A percentile compares a stretch with the other conserved stretches of the same genome.
Evolutionary conservation across 1,140 invertebrate genomes (phyloP).

Genomic region (Aphidius gifuensis): DNA sequence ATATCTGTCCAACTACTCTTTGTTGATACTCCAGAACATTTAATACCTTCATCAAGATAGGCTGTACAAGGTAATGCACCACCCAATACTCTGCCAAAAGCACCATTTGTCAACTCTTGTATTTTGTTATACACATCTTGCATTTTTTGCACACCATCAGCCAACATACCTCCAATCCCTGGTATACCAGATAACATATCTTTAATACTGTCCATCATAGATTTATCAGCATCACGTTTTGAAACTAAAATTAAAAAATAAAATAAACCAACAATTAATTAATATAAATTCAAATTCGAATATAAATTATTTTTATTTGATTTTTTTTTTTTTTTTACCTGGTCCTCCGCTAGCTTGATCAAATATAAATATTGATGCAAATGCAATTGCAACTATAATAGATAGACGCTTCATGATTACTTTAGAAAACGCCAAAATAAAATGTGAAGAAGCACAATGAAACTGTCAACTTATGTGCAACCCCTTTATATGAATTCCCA

Average conservation of each 20-base stretch:
- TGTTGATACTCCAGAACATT: constrained; percentile 15
- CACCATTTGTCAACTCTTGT: constrained; percentile 21
- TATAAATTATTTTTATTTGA: not conserved
- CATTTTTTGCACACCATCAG: no score
- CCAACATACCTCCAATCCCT: constrained; percentile 13
- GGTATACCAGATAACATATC: constrained; percentile 5
- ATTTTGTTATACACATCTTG: not conserved
- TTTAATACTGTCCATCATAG: not conserved
- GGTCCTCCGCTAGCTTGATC: constrained; percentile 4
- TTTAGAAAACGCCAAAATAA: not conserved
- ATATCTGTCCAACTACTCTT: constrained; percentile 18
- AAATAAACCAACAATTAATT: no score
- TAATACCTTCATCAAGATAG: not conserved
- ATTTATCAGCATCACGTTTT: constrained; percentile 2
- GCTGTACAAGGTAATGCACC: constrained; percentile 28
- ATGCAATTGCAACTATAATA: not conserved
- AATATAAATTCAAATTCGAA: no score
- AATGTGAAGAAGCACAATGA: not conserved
- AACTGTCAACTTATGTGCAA: not conserved
- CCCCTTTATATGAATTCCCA: not conserved
- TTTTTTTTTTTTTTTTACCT: not conserved
- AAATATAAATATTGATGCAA: constrained; percentile 11
- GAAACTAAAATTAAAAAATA: no score
- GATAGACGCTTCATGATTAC: constrained; percentile 5
- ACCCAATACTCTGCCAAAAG: constrained; percentile 21